phyloP scores from a whole-genome alignment of 1,140 invertebrate species.

The Drosophila willistoni region DNA sequence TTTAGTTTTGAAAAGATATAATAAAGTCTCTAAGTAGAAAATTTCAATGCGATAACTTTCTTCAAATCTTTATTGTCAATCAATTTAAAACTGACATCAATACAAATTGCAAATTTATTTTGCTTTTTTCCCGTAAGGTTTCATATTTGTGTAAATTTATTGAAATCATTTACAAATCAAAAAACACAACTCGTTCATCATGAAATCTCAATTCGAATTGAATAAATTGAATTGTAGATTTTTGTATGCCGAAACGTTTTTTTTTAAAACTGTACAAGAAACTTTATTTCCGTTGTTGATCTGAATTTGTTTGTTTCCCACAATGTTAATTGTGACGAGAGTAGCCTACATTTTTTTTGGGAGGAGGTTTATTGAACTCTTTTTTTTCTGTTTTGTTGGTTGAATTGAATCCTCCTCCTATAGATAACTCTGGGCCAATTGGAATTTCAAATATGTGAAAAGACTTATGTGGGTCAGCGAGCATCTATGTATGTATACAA shows the following conservation, averaged over 20 bases:
- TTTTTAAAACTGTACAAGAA: conserved; percentile 16
- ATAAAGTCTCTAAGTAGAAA: too few species aligned
- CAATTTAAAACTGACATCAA: too few species aligned
- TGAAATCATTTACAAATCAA: neutral
- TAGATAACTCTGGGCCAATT: conserved; percentile 1
- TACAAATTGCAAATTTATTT: too few species aligned
- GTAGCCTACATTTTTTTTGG: conserved; percentile 16
- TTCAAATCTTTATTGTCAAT: too few species aligned
- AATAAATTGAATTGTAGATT: conserved; percentile 17
- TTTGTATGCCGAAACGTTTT: neutral
- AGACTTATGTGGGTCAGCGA: conserved; percentile 18
- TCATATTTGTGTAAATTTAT: conserved; percentile 6
- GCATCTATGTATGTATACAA: conserved; percentile 3
- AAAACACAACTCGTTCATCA: neutral
- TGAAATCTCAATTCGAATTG: neutral
- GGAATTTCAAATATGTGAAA: conserved; percentile 16
- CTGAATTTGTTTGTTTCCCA: conserved; percentile 17
- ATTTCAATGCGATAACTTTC: too few species aligned
- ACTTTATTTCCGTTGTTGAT: conserved; percentile 7
- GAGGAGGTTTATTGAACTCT: conserved; percentile 8
- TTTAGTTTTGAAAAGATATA: too few species aligned
- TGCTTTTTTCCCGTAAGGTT: too few species aligned
- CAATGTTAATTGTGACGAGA: conserved; percentile 18
- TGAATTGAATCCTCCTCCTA: neutral
- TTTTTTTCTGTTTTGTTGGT: neutral